Base-by-base conservation (phyloP, 1,140 invertebrate species). In the Akabosia matsudoensis region DNA sequence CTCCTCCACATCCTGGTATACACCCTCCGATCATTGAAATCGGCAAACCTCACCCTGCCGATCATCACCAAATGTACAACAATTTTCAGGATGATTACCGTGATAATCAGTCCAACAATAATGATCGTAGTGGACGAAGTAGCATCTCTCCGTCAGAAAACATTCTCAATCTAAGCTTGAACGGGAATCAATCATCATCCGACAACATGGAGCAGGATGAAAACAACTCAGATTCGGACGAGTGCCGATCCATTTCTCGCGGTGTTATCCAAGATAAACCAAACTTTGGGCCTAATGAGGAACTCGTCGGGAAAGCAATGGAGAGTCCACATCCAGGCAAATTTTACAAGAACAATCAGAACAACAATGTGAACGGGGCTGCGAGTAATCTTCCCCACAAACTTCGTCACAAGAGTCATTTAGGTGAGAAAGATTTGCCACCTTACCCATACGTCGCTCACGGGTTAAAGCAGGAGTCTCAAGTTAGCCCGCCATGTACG, bases 381-480 rank as follows among this genome's bases (percentile, higher is more conserved):
- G 67, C 71, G 24, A 90, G 90, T 81, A 90, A 90, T 79, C 84
- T 97, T 78, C 95, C 95, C 0, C 90, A 95, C 80, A 97, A 97
- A 84, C 86, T 97, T 73, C 89, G 95, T 79, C 94, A 97, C 88
- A 97, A 97, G 84, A 92, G 91, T n/a, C 91, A 94, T 81, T 87
- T 95, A 61, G 92, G 93, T 0, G 93, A 95, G 83, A 93, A 94
- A 82, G 93, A 94, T 82, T 91, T 61, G 82, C 84, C 88, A 1
- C 88, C 92, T 1, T 93, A 92, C 82, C 91, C 91, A 80, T 94
- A 92, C 37, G 79, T 80, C 33, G 72, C 37, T 56, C 83, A 93
- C 92, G 79, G 80, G 30, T 78, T 83, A 18, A 84, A 84, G 82
- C 92, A 93, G 82, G 93, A 94, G 83, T 91, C 91, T 0, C 85